A percentile compares a stretch with the other conserved stretches of the same genome.
These are phyloP conservation scores for Seriola aureovittata DNA, from an alignment of 2,113 vertebrate species.

Conservation along the genomic window DNA sequence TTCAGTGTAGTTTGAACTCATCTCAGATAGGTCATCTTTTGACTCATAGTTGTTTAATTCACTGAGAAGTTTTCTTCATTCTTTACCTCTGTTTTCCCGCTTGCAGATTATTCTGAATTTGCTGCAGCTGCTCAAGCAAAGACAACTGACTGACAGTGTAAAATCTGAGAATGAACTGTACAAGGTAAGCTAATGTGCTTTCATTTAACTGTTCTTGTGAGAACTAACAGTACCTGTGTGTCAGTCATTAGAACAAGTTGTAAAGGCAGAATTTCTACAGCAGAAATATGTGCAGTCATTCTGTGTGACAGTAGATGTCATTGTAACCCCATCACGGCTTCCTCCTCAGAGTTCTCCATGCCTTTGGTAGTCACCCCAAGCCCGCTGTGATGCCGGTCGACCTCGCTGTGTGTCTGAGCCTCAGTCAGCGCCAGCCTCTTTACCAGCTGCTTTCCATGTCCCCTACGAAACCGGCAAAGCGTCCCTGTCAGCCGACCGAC, in stretches of 20 bases:
- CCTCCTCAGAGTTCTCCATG: constrained; percentile 74
- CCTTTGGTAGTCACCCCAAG: constrained; percentile 31
- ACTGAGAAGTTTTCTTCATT: not conserved
- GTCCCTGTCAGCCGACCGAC: not conserved
- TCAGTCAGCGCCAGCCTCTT: constrained; percentile 66
- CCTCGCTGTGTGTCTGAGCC: constrained; percentile 76
- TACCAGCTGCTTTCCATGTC: constrained; percentile 55
- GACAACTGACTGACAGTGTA: not conserved
- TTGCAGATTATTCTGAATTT: constrained; percentile 19
- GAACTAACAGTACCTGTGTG: not conserved
- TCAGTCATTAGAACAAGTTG: not conserved
- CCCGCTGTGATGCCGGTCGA: constrained; percentile 70
- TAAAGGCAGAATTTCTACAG: not conserved
- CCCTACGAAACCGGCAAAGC: constrained; percentile 28
- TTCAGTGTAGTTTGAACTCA: not conserved
- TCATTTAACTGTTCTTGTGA: not conserved
- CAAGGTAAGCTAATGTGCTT: constrained; percentile 57
- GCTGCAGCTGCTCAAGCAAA: not conserved
- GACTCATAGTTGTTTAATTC: not conserved
- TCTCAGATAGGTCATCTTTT: not conserved
- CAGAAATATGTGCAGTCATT: not conserved
- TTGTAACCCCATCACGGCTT: constrained; percentile 7
- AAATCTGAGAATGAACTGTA: constrained; percentile 61
- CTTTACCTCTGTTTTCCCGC: not conserved
- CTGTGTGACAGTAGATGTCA: not conserved